Evolutionary conservation across 2,888 invertebrate genomes (phyloP), one percentile per base, ranked within the genome.

Genomic region (Drosophila colorata): DNA sequence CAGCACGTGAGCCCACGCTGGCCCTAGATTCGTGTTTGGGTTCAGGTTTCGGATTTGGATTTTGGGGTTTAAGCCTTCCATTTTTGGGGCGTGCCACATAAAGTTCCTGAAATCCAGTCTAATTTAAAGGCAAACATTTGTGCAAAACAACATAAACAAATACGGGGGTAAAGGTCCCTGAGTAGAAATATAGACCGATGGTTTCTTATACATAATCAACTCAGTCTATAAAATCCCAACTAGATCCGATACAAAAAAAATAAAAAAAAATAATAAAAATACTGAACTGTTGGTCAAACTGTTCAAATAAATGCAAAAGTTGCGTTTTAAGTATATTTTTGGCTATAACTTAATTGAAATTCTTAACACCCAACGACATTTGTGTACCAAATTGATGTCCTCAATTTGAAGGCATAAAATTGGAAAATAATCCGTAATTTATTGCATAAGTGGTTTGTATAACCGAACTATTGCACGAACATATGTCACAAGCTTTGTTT

Each of bases 61-160:
- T 44, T 9, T 60, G 6, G 20, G 46, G 33, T 28, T 60, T 51
- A 35, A 35, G 58, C 40, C 44, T 47, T 33, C 20, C 52, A 56
- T 66, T 61, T 53, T 61, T 53, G 49, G 60, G 69, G 61, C 67
- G 43, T 58, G 69, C 82, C 77, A 61, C 69, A 75, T 61, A 70
- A 76, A 76, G 60, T 80, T 84, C 55, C 70, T 49, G 43, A 71
- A 80, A 74, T 74, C 75, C 74, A 65, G 66, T 64, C 71, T 71
- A 71, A 82, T 87, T 84, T 80, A 87, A 82, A 78, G 71, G 65
- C 74, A 83, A 75, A 75, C 81, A 80, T 64, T 69, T 57, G 51
- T 46, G 51, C 38, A 46, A 53, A 43, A 33, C 28, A 46, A 28
- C 51, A 47, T 35, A 55, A 41, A 40, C 47, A 53, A 43, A 49